Conservation (phyloP, 2,113 vertebrate genomes). For the Chaetorhynchus papuensis region DNA sequence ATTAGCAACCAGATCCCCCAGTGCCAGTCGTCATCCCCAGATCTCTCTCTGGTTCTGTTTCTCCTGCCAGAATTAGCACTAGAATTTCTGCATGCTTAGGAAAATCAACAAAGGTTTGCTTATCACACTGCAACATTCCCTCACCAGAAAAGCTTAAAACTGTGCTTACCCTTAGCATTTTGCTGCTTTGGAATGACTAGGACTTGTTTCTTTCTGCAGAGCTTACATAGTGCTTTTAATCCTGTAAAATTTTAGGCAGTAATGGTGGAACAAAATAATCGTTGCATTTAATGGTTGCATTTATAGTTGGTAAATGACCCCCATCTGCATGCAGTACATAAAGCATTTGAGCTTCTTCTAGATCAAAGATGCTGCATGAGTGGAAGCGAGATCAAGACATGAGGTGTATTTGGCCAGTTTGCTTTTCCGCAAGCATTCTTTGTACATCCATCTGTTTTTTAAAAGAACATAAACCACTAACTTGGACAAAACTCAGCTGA, state of each 20-base stretch:
- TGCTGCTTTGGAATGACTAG: background rate
- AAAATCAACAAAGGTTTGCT: constrained; percentile 10
- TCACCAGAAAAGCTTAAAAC: constrained; percentile 3
- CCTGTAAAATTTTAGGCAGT: background rate
- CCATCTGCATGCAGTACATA: background rate
- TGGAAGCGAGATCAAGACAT: background rate
- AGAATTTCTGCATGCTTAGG: background rate
- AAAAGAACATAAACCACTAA: background rate
- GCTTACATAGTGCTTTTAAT: background rate
- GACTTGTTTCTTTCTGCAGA: background rate
- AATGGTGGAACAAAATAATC: background rate
- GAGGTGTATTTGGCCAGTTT: background rate
- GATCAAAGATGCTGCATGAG: background rate
- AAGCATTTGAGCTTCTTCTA: background rate
- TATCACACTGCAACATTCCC: background rate
- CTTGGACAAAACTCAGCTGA: background rate
- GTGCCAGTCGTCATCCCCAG: background rate
- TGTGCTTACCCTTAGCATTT: background rate
- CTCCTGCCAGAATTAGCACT: background rate
- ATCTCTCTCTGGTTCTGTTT: background rate
- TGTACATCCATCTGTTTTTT: background rate
- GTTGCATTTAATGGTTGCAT: background rate
- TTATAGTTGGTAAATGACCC: background rate
- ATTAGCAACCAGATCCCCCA: background rate
- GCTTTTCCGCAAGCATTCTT: background rate